phyloP scores from a whole-genome alignment of 1,140 invertebrate species.

The Meloidogyne hapla region DNA sequence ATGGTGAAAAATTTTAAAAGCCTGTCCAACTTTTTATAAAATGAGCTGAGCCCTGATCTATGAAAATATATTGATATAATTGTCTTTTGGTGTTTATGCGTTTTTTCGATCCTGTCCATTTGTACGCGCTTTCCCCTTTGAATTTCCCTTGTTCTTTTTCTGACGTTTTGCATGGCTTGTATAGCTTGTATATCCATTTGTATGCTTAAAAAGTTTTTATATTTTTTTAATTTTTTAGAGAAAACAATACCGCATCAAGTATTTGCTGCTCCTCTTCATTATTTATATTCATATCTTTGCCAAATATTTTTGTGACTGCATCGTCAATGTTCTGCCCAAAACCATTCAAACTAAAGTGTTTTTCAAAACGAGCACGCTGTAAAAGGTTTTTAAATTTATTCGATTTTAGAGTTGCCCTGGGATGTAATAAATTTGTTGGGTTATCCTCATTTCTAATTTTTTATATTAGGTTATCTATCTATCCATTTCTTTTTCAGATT shows the following conservation, averaged over 20 bases:
- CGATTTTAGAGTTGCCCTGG: neutral
- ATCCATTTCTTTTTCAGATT: neutral
- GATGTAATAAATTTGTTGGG: too few species aligned
- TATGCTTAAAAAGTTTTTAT: neutral
- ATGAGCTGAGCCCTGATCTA: neutral
- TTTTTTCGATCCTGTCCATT: conserved; percentile 6
- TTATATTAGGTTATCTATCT: too few species aligned
- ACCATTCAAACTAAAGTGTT: conserved; percentile 48
- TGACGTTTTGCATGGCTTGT: neutral
- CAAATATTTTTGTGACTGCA: conserved; percentile 45
- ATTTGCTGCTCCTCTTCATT: neutral
- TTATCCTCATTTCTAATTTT: too few species aligned
- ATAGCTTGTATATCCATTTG: neutral
- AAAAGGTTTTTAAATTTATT: conserved; percentile 5
- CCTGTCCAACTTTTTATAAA: neutral
- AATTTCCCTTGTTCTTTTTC: neutral
- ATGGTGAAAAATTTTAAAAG: neutral
- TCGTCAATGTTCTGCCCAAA: conserved; percentile 54
- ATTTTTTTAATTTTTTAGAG: neutral
- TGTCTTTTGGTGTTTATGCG: neutral
- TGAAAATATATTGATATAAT: neutral
- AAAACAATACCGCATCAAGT: neutral
- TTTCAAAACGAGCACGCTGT: conserved; percentile 48
- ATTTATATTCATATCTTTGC: neutral
- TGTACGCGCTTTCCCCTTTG: neutral